These are phyloP conservation scores for Dendrophyllia cribrosa DNA, from an alignment of 64 coral and sea anemone species.

Conservation along the genomic window DNA sequence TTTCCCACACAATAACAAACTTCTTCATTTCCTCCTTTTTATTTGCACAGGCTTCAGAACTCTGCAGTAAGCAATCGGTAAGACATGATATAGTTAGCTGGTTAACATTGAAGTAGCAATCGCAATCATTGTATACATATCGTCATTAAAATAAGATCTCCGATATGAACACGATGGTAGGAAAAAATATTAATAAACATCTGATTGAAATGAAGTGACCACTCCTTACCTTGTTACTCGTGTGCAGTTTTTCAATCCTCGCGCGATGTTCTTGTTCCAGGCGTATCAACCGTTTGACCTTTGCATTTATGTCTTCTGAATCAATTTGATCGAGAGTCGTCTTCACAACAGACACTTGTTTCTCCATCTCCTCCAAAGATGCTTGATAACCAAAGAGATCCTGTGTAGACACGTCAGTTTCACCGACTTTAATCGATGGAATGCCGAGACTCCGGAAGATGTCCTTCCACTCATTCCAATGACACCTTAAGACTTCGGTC, in stretches of 20 bases:
- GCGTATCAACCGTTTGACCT: conserved; percentile 11
- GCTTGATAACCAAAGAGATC: conserved; percentile 16
- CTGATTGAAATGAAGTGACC: too few relatives aligned
- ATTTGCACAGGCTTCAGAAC: background rate
- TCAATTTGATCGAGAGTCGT: background rate
- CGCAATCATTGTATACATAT: too few relatives aligned
- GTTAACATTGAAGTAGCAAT: too few relatives aligned
- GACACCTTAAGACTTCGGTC: background rate
- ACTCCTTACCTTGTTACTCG: background rate
- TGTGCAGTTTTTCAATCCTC: conserved; percentile 13
- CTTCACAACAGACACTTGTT: background rate
- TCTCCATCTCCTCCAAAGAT: background rate
- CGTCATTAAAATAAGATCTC: too few relatives aligned
- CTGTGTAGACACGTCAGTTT: background rate
- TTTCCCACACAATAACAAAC: conserved; percentile 77
- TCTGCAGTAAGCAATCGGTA: background rate
- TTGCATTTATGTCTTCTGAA: background rate
- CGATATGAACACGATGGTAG: too few relatives aligned
- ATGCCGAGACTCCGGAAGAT: background rate
- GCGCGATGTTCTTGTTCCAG: conserved; percentile 23
- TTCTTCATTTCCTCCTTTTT: conserved; percentile 2
- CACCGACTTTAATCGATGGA: background rate
- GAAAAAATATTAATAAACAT: too few relatives aligned
- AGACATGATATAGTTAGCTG: too few relatives aligned
- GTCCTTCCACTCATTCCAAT: conserved; percentile 7